Conservation (phyloP, 2,113 vertebrate genomes). For the Excalfactoria chinensis region DNA sequence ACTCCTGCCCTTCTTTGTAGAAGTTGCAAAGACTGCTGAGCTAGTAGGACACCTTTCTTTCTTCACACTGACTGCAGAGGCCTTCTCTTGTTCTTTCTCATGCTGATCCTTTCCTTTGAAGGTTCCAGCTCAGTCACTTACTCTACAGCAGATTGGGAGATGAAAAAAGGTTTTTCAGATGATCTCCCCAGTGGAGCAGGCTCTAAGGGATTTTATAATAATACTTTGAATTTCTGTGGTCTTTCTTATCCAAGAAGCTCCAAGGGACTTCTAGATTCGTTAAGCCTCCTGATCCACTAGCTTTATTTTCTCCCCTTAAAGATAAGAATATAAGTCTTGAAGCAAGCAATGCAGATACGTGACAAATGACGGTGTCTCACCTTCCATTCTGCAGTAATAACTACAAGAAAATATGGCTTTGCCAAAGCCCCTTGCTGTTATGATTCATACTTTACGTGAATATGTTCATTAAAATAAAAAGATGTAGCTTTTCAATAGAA, state of each 20-base stretch:
- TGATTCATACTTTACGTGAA: background rate
- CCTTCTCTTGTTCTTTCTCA: conserved; percentile 17
- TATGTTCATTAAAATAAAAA: background rate
- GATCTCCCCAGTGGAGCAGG: background rate
- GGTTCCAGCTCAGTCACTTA: background rate
- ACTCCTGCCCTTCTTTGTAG: conserved; percentile 22
- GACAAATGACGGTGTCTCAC: background rate
- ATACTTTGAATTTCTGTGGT: background rate
- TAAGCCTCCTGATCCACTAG: background rate
- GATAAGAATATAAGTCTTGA: background rate
- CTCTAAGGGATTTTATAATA: background rate
- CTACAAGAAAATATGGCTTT: background rate
- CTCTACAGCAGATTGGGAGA: background rate
- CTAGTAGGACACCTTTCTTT: background rate
- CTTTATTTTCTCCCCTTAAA: background rate
- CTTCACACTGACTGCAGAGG: conserved; percentile 18
- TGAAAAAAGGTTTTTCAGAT: conserved; percentile 22
- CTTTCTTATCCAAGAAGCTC: background rate
- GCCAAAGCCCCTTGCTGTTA: background rate
- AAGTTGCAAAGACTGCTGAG: background rate
- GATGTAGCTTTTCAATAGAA: background rate
- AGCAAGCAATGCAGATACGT: background rate
- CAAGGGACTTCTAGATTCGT: conserved; percentile 5
- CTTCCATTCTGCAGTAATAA: background rate
- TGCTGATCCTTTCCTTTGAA: conserved; percentile 43